Conservation (phyloP, 2,797 vertebrate species). For the Scolopax bukidnonensis region DNA sequence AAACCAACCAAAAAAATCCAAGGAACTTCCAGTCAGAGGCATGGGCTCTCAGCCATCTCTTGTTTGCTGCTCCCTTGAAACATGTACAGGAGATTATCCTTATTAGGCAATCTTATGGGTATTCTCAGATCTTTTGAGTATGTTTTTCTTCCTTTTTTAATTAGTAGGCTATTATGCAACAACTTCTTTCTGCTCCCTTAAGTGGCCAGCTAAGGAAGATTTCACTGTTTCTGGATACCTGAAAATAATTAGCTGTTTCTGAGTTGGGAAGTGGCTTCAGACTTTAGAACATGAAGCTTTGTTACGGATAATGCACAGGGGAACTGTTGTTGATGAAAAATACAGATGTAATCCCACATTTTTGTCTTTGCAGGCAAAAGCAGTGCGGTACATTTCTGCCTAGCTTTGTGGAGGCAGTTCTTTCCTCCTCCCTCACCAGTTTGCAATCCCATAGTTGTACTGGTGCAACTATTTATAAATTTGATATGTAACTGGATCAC, state of each 20-base stretch:
- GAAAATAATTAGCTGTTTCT: slow-evolving; percentile 50
- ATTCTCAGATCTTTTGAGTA: slow-evolving; percentile 34
- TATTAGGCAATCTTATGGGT: slow-evolving; percentile 48
- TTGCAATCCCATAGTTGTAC: not conserved
- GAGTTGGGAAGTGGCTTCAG: slow-evolving; percentile 12
- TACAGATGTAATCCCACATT: not conserved
- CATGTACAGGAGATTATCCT: slow-evolving; percentile 48
- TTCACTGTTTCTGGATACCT: slow-evolving; percentile 43
- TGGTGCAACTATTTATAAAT: not conserved
- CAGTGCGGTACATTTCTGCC: not conserved
- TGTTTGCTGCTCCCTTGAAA: slow-evolving; percentile 47
- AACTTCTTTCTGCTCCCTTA: slow-evolving; percentile 31
- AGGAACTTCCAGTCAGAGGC: slow-evolving; percentile 18
- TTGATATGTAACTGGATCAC: not conserved
- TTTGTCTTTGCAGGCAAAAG: slow-evolving; percentile 8
- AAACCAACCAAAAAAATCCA: slow-evolving; percentile 28
- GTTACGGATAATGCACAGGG: not conserved
- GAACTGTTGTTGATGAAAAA: slow-evolving; percentile 15
- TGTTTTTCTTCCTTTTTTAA: slow-evolving; percentile 55
- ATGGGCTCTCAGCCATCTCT: slow-evolving; percentile 25
- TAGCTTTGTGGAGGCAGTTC: not conserved
- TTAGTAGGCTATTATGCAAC: slow-evolving; percentile 38
- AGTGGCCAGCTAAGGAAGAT: slow-evolving; percentile 27
- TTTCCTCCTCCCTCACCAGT: not conserved
- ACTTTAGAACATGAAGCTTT: slow-evolving; percentile 6